Percentiles rank a stretch among this genome's conserved stretches.
Conservation (phyloP, 2,888 invertebrate genomes). For the Tachina grossa region DNA sequence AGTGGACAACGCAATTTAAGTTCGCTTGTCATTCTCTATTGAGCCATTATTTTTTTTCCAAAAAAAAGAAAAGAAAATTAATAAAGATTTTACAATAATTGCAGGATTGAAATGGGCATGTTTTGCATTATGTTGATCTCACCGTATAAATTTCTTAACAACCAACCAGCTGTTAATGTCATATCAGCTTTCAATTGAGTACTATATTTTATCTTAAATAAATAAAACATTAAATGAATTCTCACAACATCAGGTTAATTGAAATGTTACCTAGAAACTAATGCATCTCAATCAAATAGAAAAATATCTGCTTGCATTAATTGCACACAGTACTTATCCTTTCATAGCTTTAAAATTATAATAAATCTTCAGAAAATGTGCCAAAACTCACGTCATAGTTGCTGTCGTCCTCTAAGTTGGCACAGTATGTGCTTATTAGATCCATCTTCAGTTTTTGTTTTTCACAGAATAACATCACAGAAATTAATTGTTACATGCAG, state of each 20-base stretch:
- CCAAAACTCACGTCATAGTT: conserved; percentile 59
- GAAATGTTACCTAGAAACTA: conserved; percentile 64
- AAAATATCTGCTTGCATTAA: background rate
- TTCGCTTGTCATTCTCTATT: too few species aligned
- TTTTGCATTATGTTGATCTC: too few species aligned
- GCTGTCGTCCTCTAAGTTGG: conserved; percentile 54
- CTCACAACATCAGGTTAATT: conserved; percentile 47
- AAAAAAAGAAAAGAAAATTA: too few species aligned
- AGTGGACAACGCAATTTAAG: too few species aligned
- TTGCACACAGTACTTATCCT: conserved; percentile 60
- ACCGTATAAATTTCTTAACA: too few species aligned
- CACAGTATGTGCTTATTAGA: conserved; percentile 69
- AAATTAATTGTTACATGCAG: conserved; percentile 27
- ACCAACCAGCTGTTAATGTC: too few species aligned
- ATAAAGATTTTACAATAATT: too few species aligned
- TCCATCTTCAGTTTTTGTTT: background rate
- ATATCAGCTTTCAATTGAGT: background rate
- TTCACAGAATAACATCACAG: conserved; percentile 25
- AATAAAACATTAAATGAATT: background rate
- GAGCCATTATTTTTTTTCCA: too few species aligned
- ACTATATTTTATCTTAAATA: background rate
- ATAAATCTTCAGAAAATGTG: conserved; percentile 64
- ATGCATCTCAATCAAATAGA: conserved; percentile 47
- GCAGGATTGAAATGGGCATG: too few species aligned
- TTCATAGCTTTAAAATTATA: conserved; percentile 67